Base-by-base conservation (phyloP, 2,888 invertebrate genomes). In the Sphaerophoria rueppellii region DNA sequence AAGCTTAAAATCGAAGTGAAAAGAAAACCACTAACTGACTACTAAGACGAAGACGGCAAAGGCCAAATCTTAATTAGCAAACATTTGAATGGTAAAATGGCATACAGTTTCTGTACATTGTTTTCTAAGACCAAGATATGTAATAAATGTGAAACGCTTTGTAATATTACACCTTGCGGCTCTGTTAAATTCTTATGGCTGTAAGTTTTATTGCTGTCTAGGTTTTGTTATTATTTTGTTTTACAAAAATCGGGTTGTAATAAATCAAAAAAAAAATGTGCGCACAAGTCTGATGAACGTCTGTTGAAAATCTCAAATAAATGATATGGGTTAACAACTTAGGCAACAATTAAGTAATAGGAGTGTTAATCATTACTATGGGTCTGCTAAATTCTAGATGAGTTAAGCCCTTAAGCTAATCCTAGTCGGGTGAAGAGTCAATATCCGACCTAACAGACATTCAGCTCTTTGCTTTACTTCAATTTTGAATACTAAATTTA, bases 51-150 rank as follows among this genome's bases (percentile, higher is more conserved):
- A 43, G 9, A 43, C 58, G 55, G 70, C 14, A 83, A 75, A 83
- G 82, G 82, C 67, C 79, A 83, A 65, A 74, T 79, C 43, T 83
- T 83, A 83, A 83, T 83, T 83, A 60, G 74, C 74, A 70, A 54
- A 32, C 57, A 79, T 65, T 82, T 61, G 55, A 82, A 50, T 82
- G 73, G 57, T 50, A 77, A 55, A 37, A 2, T 4, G 9, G 12
- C 12, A 46, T 24, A 61, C 34, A 35, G 14, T 32, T 52, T 63
- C 57, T 57, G 69, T 63, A 50, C 60, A 65, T 16, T 50, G 16
- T 50, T 34, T 24, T 48, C 5, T 35, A 34, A 34, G 55, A 74
- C 67, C 71, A 70, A 50, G 52, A 79, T 55, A 74, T 61, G 79
- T 40, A 54, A 37, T 37, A 37, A 24, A 72, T 79, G 58, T 58